Base-by-base conservation (phyloP, 2,797 vertebrate genomes). In the Cottoperca gobio region DNA sequence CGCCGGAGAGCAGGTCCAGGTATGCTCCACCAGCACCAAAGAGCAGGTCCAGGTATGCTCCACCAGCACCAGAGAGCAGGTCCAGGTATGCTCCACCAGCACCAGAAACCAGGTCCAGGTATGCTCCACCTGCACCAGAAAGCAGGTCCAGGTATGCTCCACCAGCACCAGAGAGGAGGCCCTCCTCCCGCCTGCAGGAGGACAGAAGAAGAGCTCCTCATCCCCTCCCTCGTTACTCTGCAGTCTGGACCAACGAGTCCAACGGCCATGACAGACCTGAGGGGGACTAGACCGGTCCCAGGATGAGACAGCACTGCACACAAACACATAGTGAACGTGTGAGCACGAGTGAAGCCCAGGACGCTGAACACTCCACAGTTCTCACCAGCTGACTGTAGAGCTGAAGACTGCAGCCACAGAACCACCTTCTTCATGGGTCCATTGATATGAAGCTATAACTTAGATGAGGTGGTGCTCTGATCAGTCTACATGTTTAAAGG, bases 211-310 rank as follows among this genome's bases (percentile, higher is more conserved):
- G 78, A 43, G 8, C 14, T 31, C 53, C 31, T 24, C 72, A 45
- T 43, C 3, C 64, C 53, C 50, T 48, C 17, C 66, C 80, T 24
- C 24, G 2, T n/a, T 53, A 84, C 78, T 9, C 62, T 0, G 6
- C 75, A 5, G 39, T 19, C 8, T 81, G 82, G 81, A 19, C 43
- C 17, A 17, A 16, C 13, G 14, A 59, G 40, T 33, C 62, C 33
- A 46, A 21, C 12, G 3, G 42, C 21, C 19, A 9, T 0, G 28
- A 13, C 0, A 6, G 52, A n/a, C 13, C 6, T 4, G 78, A 65
- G 19, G 72, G 73, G 23, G 39, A 60, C 42, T 46, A 74, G 78
- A 26, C 12, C 1, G 5, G 46, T 1, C 60, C 70, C 10, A 13
- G 11, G 8, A 21, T 3, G 48, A 73, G 69, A 42, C 50, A 6